Evolutionary conservation across 2,797 vertebrate genomes (phyloP), one percentile per base, ranked within the genome.

Genomic region (Sarcoramphus papa): DNA sequence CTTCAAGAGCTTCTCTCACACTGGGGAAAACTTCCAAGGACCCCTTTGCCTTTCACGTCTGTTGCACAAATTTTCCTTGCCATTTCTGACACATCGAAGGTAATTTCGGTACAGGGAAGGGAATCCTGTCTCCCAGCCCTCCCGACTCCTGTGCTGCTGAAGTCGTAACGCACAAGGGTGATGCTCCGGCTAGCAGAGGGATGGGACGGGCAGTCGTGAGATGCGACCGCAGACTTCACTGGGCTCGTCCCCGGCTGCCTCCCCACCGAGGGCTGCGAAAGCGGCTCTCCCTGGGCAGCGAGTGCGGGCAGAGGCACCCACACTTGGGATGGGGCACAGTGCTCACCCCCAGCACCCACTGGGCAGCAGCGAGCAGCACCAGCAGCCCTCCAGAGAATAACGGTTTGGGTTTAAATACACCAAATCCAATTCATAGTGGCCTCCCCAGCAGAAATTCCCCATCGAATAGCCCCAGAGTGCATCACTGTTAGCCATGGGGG

Each of bases 1-100:
- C 97, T 97, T 97, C 97, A 96, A 95, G 95, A 95, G 97, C 92
- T 93, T 57, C 94, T 92, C 93, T 96, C 86, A 73, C 18, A 18
- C 93, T 83, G 91, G 91, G 94, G 91, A 93, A 78, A 90, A 87
- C 81, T 97, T 95, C 93, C 93, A 95, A 93, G 89, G 93, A 68
- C 75, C 85, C 37, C 51, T 94, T 83, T 73, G 92, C 87, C 91
- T 94, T 53, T 30, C 40, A 12, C 25, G 25, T 75, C 91, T 88
- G 89, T 75, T 30, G 1, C 18, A 5, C 3, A 14, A 64, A 28
- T 92, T 85, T 78, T 41, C 88, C 3, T 2, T 43, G 72, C 43
- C 10, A 4, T 33, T 78, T 53, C 43, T 85, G 90, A 54, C 48
- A 37, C 0, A 4, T 37, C 0, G 0, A 33, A 65, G 75, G 59